These are phyloP conservation scores for Polydrusus pterygomalis DNA, from an alignment of 2,888 invertebrate genomes.

Conservation along the genomic window DNA sequence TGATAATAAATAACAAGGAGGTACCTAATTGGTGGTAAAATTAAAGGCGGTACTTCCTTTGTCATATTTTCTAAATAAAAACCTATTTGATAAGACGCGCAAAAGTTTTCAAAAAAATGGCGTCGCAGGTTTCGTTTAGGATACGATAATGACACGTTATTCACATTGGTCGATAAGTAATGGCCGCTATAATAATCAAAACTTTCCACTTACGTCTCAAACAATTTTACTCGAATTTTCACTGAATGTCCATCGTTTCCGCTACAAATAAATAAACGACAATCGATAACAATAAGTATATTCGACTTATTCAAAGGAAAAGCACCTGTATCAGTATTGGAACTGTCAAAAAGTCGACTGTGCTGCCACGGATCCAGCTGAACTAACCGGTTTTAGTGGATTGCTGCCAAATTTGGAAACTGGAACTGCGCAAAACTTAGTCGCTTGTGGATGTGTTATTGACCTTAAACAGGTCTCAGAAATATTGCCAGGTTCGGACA, in stretches of 20 bases:
- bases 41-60: no score
- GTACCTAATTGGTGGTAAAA: no score
- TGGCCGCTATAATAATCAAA: background rate
- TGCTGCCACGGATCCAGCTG: constrained; percentile 23
- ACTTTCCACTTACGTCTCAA: background rate
- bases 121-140: background rate
- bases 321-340: constrained; percentile 25
- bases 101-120: constrained; percentile 5
- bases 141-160: no score
- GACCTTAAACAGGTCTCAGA: constrained; percentile 8
- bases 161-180: no score
- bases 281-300: background rate
- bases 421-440: constrained; percentile 25
- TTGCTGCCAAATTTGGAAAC: constrained; percentile 47
- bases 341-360: constrained; percentile 44
- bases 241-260: background rate
- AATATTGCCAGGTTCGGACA: constrained; percentile 5
- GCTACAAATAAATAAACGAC: background rate
- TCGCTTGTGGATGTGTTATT: constrained; percentile 18
- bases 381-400: constrained; percentile 39
- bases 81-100: no score
- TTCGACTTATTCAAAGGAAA: background rate
- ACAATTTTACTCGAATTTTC: background rate
- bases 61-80: no score
- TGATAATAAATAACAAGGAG: no score